These are phyloP conservation scores for Spongia lamella DNA, from an alignment of 37 sponge, comb jelly and placozoan species.

Conservation along the genomic window DNA sequence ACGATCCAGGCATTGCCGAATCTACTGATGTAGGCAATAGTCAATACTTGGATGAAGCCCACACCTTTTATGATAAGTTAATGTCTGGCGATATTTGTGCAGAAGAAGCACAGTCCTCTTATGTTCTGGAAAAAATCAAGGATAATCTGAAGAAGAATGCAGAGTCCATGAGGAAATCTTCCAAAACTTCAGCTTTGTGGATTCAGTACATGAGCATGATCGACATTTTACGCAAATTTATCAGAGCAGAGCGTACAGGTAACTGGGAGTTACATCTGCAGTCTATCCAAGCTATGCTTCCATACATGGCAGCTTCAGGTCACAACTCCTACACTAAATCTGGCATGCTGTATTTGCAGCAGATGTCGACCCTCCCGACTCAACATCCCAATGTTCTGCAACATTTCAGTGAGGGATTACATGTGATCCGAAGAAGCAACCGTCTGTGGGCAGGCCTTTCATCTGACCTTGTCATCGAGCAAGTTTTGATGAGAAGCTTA, in stretches of 20 bases:
- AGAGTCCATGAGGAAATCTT: constrained; percentile 2
- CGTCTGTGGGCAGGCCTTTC: constrained; percentile 34
- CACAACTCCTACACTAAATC: constrained; percentile 16
- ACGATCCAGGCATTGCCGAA: neutral
- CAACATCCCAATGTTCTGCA: constrained; percentile 16
- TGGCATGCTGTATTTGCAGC: constrained; percentile 10
- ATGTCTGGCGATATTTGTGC: constrained; percentile 1
- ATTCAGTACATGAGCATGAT: constrained; percentile 22
- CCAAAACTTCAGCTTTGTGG: constrained; percentile 11
- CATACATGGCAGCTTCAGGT: constrained; percentile 5
- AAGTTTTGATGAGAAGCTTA: constrained; percentile 50
- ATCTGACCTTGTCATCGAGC: constrained; percentile 38
- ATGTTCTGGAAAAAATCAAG: constrained; percentile 29
- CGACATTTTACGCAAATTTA: constrained; percentile 18
- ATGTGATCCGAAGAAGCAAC: constrained; percentile 40
- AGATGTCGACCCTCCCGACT: constrained; percentile 1
- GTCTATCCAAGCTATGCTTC: constrained; percentile 9
- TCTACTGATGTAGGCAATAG: neutral
- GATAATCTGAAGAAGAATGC: constrained; percentile 6
- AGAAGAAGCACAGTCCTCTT: constrained; percentile 9
- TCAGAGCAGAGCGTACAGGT: constrained; percentile 24
- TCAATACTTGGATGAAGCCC: constrained; percentile 20
- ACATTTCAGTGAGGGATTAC: constrained; percentile 18
- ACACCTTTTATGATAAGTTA: constrained; percentile 22
- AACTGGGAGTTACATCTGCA: constrained; percentile 19